Percentiles rank a stretch among this genome's conserved stretches.
Conservation (phyloP, 2,797 vertebrate genomes). For the Sarcoramphus papa region DNA sequence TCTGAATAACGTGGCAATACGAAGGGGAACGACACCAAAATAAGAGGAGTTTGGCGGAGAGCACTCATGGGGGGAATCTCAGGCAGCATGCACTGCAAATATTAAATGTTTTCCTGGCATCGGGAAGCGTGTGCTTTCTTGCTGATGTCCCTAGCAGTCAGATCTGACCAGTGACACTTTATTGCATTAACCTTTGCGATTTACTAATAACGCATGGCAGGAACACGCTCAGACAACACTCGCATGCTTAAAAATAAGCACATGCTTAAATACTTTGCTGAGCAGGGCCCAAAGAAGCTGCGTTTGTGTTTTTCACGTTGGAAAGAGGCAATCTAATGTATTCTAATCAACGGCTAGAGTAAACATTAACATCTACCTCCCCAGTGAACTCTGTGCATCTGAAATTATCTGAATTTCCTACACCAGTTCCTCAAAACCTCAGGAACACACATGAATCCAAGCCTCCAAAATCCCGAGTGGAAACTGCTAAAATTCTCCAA, state of each 20-base stretch:
- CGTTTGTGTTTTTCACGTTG: neutral
- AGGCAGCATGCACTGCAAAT: neutral
- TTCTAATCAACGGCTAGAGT: conserved; percentile 38
- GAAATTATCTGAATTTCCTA: conserved; percentile 26
- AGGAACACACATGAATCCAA: neutral
- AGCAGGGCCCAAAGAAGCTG: neutral
- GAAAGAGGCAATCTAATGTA: neutral
- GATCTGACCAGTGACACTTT: neutral
- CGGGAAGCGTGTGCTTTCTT: fast-evolving
- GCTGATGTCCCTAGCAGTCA: neutral
- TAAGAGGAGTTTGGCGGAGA: neutral
- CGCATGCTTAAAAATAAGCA: neutral
- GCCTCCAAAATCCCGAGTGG: conserved; percentile 9
- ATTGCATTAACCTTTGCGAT: neutral
- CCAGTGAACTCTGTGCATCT: conserved; percentile 18
- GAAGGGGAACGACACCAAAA: neutral
- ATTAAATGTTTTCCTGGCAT: neutral
- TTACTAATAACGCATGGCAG: fast-evolving
- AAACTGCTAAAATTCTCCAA: conserved; percentile 41
- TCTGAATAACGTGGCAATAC: fast-evolving
- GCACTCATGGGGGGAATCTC: fast-evolving
- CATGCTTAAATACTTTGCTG: neutral
- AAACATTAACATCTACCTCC: conserved; percentile 25
- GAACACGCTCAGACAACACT: neutral
- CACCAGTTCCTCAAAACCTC: conserved; percentile 34